These are phyloP conservation scores for Polyergus mexicanus DNA, from an alignment of 1,140 invertebrate genomes.

Conservation along the genomic window DNA sequence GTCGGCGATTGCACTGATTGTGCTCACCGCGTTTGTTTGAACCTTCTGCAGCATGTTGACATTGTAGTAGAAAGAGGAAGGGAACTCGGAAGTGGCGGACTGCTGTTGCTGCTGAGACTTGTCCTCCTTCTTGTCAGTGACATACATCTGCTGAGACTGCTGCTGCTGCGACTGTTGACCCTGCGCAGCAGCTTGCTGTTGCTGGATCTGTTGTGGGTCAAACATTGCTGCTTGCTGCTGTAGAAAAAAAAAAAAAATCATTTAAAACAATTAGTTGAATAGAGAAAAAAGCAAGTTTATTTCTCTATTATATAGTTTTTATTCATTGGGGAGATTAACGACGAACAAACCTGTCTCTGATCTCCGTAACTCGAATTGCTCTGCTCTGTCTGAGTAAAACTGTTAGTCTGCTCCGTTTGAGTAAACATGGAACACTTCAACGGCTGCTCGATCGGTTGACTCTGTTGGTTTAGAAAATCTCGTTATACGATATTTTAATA, in stretches of 20 bases:
- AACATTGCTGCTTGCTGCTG: conserved; percentile 83
- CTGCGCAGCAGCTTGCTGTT: conserved; percentile 85
- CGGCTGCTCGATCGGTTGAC: conserved; percentile 79
- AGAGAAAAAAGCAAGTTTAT: not conserved
- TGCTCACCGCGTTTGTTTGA: conserved; percentile 84
- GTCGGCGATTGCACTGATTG: conserved; percentile 85
- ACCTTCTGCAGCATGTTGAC: conserved; percentile 88
- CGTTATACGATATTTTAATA: conserved; percentile 40
- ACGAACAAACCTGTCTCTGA: conserved; percentile 79
- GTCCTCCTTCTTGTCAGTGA: conserved; percentile 85
- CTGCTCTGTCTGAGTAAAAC: conserved; percentile 86
- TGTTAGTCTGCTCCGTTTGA: conserved; percentile 84
- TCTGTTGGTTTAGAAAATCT: conserved; percentile 71
- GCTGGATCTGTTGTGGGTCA: conserved; percentile 86
- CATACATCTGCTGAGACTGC: conserved; percentile 85
- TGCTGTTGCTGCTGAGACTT: conserved; percentile 84
- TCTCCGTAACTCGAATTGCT: conserved; percentile 81
- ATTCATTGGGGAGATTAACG: not conserved
- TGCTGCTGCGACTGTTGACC: conserved; percentile 85
- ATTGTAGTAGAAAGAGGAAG: conserved; percentile 86
- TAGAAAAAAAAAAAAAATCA: conserved; percentile 24
- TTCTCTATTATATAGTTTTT: not conserved
- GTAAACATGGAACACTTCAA: conserved; percentile 85
- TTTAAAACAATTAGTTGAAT: not conserved
- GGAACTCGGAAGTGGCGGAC: conserved; percentile 85